Base-by-base conservation (phyloP, 2,113 vertebrate species). In the Hucho hucho region DNA sequence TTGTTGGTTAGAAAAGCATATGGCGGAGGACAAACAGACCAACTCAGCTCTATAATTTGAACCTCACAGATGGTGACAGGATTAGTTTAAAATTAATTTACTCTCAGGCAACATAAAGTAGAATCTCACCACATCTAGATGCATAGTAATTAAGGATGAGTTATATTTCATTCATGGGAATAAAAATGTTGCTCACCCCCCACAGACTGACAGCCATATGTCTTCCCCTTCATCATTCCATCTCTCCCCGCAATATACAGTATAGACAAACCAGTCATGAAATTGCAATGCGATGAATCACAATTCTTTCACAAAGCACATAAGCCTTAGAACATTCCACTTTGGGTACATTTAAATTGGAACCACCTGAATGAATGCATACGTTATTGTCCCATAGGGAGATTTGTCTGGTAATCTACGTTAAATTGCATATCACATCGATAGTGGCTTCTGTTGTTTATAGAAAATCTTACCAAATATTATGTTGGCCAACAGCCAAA, bases 1-100 rank as follows among this genome's bases (percentile, higher is more conserved):
- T 28, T 75, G 72, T 49, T 64, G 65, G 72, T 69, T 72, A 73
- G 43, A 46, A 63, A 47, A 75, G 65, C 79, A 76, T 76, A 69
- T 73, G 72, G 64, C 28, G 43, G 29, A 77, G 65, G 28, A 70
- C 67, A 74, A 78, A 78, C 64, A 13, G 46, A 72, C 26, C 24
- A 28, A 64, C 49, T 73, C 58, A 43, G 47, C 73, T 43, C 64
- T 46, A 37, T 67, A 69, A 75, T 29, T 61, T 70, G 37, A 49
- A 64, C 29, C 32, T 56, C 58, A 74, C 29, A 76, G 70, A 49
- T 75, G 67, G 25, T 73, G 24, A 64, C n/a, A 75, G 37, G 37
- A 66, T 6, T 74, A 73, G 24, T 24, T 12, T 43, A 3, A 26
- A 58, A 68, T 26, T 14, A 43, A 78, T 72, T 56, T 53, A 37